phyloP scores from a whole-genome alignment of 2,113 vertebrate genomes.

The Athene noctua region DNA sequence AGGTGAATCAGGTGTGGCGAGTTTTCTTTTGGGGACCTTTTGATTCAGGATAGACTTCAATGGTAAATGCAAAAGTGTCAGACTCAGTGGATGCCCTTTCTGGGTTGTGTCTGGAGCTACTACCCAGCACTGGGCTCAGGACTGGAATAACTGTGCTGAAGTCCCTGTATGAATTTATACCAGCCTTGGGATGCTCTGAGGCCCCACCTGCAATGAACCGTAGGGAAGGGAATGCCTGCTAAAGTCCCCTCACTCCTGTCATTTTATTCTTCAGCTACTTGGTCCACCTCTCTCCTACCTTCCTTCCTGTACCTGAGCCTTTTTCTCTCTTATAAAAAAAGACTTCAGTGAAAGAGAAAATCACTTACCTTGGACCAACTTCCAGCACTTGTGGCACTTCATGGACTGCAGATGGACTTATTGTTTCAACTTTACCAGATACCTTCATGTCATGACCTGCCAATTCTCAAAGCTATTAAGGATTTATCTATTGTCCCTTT shows the following conservation, averaged over 20 bases:
- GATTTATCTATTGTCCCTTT: background rate
- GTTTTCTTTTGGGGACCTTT: background rate
- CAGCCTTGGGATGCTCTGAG: background rate
- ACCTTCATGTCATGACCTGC: background rate
- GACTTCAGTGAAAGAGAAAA: background rate
- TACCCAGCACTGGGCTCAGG: background rate
- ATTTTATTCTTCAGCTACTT: background rate
- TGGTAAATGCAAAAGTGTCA: background rate
- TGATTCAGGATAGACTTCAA: background rate
- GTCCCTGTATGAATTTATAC: no score
- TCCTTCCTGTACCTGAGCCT: background rate
- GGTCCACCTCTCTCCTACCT: background rate
- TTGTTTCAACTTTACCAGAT: background rate
- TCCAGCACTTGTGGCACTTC: background rate
- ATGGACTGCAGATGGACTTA: background rate
- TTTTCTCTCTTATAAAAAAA: background rate
- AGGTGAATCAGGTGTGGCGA: background rate
- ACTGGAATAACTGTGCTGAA: background rate
- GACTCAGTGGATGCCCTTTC: background rate
- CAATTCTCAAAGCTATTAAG: background rate
- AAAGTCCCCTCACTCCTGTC: background rate
- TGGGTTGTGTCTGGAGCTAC: background rate
- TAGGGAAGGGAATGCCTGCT: background rate
- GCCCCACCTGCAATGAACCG: background rate
- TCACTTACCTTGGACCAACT: background rate